A percentile compares a stretch with the other conserved stretches of the same genome.
Conservation (phyloP, 1,140 invertebrate species). For the Bombus waltoni region DNA sequence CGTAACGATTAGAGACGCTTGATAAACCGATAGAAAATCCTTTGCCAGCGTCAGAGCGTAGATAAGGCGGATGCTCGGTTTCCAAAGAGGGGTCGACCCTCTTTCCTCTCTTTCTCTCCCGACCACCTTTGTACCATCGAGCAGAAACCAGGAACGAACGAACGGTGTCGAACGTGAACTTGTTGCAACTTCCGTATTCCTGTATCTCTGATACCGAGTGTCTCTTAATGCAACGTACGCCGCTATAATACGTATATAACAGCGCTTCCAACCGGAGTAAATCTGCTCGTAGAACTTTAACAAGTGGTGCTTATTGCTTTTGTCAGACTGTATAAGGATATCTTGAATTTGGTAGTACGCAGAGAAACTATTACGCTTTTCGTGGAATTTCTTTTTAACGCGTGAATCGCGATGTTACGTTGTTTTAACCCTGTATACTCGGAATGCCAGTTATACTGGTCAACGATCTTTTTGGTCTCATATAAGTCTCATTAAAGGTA, state of each 20-base stretch:
- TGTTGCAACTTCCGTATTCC: slow-evolving; percentile 56
- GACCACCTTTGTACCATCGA: slow-evolving; percentile 11
- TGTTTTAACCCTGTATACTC: not conserved
- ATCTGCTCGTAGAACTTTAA: slow-evolving; percentile 5
- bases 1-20: slow-evolving; percentile 48
- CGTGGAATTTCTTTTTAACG: not conserved
- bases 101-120: not conserved
- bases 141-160: slow-evolving; percentile 37
- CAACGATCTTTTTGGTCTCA: not conserved
- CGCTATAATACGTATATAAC: slow-evolving; percentile 15
- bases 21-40: slow-evolving; percentile 54
- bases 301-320: slow-evolving; percentile 5
- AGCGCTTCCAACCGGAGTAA: slow-evolving; percentile 7
- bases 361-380: not conserved
- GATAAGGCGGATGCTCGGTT: slow-evolving; percentile 27
- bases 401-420: not conserved
- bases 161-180: slow-evolving; percentile 51
- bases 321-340: not conserved
- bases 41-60: slow-evolving; percentile 7
- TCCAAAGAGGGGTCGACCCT: slow-evolving; percentile 14
- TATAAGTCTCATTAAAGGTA: not conserved
- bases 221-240: slow-evolving; percentile 16
- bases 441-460: not conserved
- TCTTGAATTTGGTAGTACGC: not conserved
- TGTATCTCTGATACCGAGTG: slow-evolving; percentile 43